A percentile compares a stretch with the other conserved stretches of the same genome.
phyloP scores from a whole-genome alignment of 2,113 vertebrate species.

The Coturnix japonica region DNA sequence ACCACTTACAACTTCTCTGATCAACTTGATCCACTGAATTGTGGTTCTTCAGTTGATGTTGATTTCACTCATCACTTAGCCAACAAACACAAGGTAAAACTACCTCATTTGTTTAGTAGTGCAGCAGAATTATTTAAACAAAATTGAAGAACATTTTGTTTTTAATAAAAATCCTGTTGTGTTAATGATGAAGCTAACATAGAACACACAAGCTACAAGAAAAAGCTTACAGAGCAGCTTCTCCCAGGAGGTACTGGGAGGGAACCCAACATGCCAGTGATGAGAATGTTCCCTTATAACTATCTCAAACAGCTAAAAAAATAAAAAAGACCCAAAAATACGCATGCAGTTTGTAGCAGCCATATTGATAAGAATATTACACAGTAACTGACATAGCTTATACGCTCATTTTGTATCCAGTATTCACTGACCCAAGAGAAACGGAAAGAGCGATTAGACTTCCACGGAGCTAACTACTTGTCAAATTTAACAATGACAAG shows the following conservation, averaged over 20 bases:
- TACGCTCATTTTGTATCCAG: neutral
- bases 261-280: neutral
- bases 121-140: neutral
- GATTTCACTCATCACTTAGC: neutral
- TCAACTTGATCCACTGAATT: neutral
- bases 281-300: neutral
- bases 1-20: neutral
- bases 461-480: neutral
- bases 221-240: neutral
- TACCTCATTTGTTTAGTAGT: neutral
- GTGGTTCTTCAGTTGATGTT: neutral
- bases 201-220: neutral
- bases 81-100: neutral
- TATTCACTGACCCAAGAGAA: neutral
- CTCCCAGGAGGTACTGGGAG: neutral
- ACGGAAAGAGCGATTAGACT: neutral
- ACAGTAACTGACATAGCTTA: neutral
- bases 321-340: neutral
- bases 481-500: neutral
- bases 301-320: too few species aligned
- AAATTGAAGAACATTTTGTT: neutral
- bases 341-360: neutral
- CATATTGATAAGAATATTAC: neutral
- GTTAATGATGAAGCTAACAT: neutral
- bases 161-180: neutral